These are phyloP conservation scores for Coturnix japonica DNA, from an alignment of 2,113 vertebrate genomes.

Conservation along the genomic window DNA sequence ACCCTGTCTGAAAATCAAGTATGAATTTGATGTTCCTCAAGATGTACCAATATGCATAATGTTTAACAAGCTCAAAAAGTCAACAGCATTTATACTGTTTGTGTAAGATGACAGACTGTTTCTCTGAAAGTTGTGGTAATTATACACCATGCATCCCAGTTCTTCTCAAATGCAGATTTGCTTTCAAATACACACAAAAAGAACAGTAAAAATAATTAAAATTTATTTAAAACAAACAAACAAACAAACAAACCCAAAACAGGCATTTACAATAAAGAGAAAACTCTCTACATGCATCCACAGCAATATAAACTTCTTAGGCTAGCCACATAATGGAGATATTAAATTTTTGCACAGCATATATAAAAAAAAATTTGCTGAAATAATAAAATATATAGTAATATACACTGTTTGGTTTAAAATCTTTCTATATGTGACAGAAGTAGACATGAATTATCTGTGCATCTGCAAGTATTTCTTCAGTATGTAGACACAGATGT, in stretches of 20 bases:
- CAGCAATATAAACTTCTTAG: background rate
- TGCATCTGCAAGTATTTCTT: fast-evolving
- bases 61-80: background rate
- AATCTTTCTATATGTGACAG: background rate
- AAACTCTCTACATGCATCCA: background rate
- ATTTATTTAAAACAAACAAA: background rate
- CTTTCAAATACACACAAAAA: background rate
- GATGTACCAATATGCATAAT: background rate
- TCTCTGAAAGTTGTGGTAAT: background rate
- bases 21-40: background rate
- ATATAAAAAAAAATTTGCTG: background rate
- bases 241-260: background rate
- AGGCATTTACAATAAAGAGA: background rate
- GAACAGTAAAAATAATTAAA: background rate
- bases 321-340: background rate
- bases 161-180: background rate
- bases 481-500: background rate
- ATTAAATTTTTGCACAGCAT: background rate
- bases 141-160: background rate
- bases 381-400: background rate
- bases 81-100: background rate
- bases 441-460: background rate
- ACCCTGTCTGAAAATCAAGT: background rate
- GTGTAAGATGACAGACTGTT: background rate
- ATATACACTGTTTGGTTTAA: background rate